phyloP scores from a whole-genome alignment of 2,113 vertebrate species.

The Paradoxurus hermaphroditus region DNA sequence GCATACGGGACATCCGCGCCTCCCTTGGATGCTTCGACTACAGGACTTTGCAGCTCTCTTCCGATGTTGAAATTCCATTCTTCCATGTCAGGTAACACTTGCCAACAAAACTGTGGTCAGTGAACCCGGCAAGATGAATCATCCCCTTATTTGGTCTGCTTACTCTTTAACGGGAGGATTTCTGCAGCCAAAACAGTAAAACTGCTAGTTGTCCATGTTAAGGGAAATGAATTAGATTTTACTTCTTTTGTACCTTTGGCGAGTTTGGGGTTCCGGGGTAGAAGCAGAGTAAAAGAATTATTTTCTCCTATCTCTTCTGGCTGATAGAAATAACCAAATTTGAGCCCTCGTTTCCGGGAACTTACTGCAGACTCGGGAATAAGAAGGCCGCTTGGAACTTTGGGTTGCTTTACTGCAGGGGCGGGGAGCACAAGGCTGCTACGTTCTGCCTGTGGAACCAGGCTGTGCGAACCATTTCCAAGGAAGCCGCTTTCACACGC shows the following conservation, averaged over 20 bases:
- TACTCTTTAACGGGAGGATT: neutral
- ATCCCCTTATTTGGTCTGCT: slow-evolving; percentile 17
- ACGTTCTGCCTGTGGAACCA: neutral
- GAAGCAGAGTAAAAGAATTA: neutral
- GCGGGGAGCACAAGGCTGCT: neutral
- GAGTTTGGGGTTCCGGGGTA: neutral
- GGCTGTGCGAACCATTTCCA: neutral
- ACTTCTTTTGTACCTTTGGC: neutral
- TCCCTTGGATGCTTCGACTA: neutral
- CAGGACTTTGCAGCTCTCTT: neutral
- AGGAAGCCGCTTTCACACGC: neutral
- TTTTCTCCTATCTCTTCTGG: neutral
- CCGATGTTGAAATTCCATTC: neutral
- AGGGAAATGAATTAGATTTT: neutral
- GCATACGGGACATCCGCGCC: neutral
- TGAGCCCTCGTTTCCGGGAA: neutral
- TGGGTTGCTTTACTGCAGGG: neutral
- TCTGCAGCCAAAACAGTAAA: neutral
- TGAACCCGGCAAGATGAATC: slow-evolving; percentile 16
- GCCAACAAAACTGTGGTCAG: neutral
- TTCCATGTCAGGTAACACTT: neutral
- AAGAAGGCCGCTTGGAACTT: neutral
- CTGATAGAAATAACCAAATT: neutral
- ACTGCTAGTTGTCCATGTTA: neutral
- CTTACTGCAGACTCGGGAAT: neutral